phyloP scores from a whole-genome alignment of 2,113 vertebrate species.

The Chaetops frenatus region DNA sequence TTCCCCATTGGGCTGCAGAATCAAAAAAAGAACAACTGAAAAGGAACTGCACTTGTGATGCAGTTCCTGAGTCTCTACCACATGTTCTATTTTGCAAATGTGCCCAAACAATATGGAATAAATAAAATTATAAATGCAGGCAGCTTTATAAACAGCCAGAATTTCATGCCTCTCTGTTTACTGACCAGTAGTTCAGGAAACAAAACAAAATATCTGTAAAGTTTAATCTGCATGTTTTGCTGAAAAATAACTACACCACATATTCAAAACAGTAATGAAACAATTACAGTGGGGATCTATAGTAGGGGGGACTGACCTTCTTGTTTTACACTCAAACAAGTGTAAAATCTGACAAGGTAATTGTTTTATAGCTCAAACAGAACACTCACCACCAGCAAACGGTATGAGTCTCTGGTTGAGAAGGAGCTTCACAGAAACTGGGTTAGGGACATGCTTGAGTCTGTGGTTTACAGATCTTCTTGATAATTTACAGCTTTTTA shows the following conservation, averaged over 20 bases:
- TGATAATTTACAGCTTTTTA: background rate
- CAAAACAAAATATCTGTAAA: background rate
- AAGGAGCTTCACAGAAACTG: background rate
- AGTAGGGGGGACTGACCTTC: background rate
- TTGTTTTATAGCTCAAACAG: slow-evolving; percentile 24
- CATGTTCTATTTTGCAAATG: background rate
- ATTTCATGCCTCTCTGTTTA: background rate
- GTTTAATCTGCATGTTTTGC: background rate
- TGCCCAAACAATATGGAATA: background rate
- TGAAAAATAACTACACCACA: background rate
- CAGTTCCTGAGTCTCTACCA: background rate
- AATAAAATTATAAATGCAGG: background rate
- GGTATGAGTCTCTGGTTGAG: background rate
- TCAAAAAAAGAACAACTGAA: background rate
- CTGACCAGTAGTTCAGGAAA: background rate
- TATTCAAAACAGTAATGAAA: background rate
- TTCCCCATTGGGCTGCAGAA: background rate
- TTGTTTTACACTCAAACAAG: background rate
- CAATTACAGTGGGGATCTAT: background rate
- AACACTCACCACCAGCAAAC: background rate
- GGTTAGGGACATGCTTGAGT: background rate
- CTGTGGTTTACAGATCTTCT: background rate
- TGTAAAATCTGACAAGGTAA: slow-evolving; percentile 18
- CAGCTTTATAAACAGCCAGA: background rate
- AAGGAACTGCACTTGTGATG: background rate